Evolutionary conservation across 2,888 invertebrate species (phyloP).

Genomic region (Sympetrum striolatum): DNA sequence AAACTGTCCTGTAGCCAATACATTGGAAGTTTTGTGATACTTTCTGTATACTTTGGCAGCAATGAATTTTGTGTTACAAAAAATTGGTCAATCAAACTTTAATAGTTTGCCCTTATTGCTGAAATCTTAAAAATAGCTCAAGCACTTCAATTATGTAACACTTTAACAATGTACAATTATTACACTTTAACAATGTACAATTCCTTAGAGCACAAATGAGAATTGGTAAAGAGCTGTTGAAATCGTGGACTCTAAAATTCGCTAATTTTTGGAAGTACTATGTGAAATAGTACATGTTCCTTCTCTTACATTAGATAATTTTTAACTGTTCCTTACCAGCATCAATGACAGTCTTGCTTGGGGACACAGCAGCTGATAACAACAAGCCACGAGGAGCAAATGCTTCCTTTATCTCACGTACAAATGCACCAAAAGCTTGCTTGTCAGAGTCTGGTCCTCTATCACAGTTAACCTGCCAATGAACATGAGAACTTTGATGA

Average conservation of each 20-base stretch:
- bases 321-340: conserved; percentile 61
- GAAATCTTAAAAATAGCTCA: too few relatives aligned
- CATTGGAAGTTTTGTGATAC: too few relatives aligned
- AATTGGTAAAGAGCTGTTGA: not conserved
- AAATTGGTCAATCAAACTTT: too few relatives aligned
- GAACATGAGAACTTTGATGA: not conserved
- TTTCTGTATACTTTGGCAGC: too few relatives aligned
- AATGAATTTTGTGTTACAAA: too few relatives aligned
- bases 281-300: not conserved
- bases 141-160: too few relatives aligned
- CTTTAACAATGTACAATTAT: too few relatives aligned
- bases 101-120: too few relatives aligned
- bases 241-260: not conserved
- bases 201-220: too few relatives aligned
- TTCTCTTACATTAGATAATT: not conserved
- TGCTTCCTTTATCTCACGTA: conserved; percentile 73
- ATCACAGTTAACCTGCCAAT: conserved; percentile 77
- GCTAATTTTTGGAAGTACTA: not conserved
- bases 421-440: conserved; percentile 75
- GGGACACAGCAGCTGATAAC: conserved; percentile 84
- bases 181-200: too few relatives aligned
- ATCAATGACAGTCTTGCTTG: conserved; percentile 86
- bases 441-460: conserved; percentile 87
- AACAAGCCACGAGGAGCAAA: conserved; percentile 73
- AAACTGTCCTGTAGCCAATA: too few relatives aligned